Evolutionary conservation across 2,888 invertebrate species (phyloP), one percentile per base, ranked within the genome.

Genomic region (Pandemis cinnamomeana): DNA sequence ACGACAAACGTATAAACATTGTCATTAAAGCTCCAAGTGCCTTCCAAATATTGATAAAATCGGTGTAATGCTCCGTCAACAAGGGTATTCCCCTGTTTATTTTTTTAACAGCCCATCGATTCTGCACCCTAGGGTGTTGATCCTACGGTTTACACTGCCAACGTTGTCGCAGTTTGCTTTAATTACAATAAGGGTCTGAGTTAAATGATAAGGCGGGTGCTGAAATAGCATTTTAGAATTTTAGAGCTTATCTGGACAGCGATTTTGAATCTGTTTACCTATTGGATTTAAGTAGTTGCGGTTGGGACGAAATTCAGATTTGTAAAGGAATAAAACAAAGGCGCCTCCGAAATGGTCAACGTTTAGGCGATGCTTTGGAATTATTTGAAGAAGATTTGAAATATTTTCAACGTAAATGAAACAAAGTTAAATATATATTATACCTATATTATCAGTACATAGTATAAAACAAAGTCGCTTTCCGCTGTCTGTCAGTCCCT

Each of bases 1-100:
- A 62, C 67, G 41, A 48, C 55, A 46, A 63, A 62, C 46, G 68
- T 68, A 62, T 63, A 72, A 72, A 72, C 62, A 72, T 42, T 73
- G 64, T 48, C 72, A 64, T 64, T 64, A 69, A 55, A 44, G 27
- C 46, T 20, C 46, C 72, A 64, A 73, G 68, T 64, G 58, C 13
- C 69, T 15, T 20, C 68, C 69, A 73, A 73, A 73, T 73, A 73
- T 73, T 73, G 69, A 73, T 73, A 66, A 64, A 73, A 73, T 69
- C 73, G 60, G 48, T 69, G 60, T 73, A 73, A 73, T 64, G 64
- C 60, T 73, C 64, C 51, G 51, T 69, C 58, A 69, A 73, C 73
- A 60, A 51, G 60, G 69, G 48, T 41, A 42, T 27, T 13, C 48
- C 48, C 27, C 42, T 27, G 68, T 69, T 73, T 66, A 64, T 71